Percentiles rank a stretch among this genome's conserved stretches.
Evolutionary conservation across 2,797 vertebrate species (phyloP).

Genomic region (Poecilia velifera): DNA sequence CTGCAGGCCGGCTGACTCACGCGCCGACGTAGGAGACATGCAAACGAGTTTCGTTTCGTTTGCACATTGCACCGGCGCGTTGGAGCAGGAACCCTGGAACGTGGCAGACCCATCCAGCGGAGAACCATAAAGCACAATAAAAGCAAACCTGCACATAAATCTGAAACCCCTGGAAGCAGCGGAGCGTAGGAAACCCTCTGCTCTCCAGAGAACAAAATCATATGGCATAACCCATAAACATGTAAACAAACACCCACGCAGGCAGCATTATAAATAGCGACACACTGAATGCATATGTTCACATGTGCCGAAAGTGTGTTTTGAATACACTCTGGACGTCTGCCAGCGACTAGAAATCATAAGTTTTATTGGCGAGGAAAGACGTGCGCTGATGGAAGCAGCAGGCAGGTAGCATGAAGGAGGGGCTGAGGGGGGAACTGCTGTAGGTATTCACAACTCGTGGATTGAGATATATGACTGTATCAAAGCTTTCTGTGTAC

Average conservation of each 20-base stretch:
- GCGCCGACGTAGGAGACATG: slow-evolving; percentile 26
- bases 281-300: slow-evolving; percentile 3
- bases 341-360: slow-evolving; percentile 27
- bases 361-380: slow-evolving; percentile 47
- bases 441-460: slow-evolving; percentile 55
- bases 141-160: slow-evolving; percentile 52
- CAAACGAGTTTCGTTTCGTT: slow-evolving; percentile 44
- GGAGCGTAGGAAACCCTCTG: slow-evolving; percentile 11
- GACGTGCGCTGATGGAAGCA: slow-evolving; percentile 30
- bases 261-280: slow-evolving; percentile 37
- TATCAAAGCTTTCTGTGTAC: slow-evolving; percentile 45
- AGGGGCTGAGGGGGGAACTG: not conserved
- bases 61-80: slow-evolving; percentile 30
- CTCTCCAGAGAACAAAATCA: slow-evolving; percentile 35
- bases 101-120: slow-evolving; percentile 32
- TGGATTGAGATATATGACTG: slow-evolving; percentile 38
- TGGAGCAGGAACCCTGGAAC: not conserved
- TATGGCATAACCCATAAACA: slow-evolving; percentile 55
- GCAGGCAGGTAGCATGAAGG: slow-evolving; percentile 30
- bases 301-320: slow-evolving; percentile 34
- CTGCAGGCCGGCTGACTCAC: slow-evolving; percentile 20
- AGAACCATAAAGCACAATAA: slow-evolving; percentile 50
- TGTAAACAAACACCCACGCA: slow-evolving; percentile 67
- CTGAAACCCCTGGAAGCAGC: slow-evolving; percentile 48
- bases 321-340: slow-evolving; percentile 21